phyloP scores from a whole-genome alignment of 2,113 vertebrate species.

The Polypterus bichir region DNA sequence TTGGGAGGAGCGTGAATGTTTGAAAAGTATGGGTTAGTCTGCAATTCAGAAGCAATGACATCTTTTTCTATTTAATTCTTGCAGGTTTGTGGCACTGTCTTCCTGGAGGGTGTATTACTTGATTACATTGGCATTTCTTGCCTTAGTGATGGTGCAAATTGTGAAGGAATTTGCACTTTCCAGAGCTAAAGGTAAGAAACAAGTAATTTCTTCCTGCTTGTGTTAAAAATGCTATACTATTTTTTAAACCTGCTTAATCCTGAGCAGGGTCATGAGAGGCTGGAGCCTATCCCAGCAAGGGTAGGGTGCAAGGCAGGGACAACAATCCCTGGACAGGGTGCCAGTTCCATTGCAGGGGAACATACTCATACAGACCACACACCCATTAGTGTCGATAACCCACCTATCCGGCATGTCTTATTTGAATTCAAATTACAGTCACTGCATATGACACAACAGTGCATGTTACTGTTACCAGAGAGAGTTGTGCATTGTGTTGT shows the following conservation, averaged over 20 bases:
- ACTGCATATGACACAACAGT: too few relatives aligned
- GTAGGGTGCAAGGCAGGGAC: background rate
- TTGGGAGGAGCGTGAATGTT: background rate
- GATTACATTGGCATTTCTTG: constrained; percentile 51
- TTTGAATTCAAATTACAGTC: too few relatives aligned
- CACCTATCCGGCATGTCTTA: too few relatives aligned
- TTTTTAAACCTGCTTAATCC: background rate
- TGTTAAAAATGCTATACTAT: background rate
- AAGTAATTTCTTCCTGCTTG: background rate
- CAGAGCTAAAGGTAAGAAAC: constrained; percentile 58
- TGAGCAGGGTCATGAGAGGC: too few relatives aligned
- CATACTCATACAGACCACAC: background rate
- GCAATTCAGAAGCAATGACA: background rate
- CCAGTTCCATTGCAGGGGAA: background rate
- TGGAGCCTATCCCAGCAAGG: background rate
- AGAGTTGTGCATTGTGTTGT: too few relatives aligned
- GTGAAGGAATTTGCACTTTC: constrained; percentile 55
- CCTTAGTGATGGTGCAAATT: constrained; percentile 55
- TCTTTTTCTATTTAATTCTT: constrained; percentile 13
- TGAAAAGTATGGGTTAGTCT: background rate
- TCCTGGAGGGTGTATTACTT: constrained; percentile 66
- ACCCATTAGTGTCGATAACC: too few relatives aligned
- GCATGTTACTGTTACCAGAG: too few relatives aligned
- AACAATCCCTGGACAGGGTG: background rate
- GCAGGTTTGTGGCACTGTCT: constrained; percentile 70